Conservation (phyloP, 2,113 vertebrate species). For the Dipodomys merriami region DNA sequence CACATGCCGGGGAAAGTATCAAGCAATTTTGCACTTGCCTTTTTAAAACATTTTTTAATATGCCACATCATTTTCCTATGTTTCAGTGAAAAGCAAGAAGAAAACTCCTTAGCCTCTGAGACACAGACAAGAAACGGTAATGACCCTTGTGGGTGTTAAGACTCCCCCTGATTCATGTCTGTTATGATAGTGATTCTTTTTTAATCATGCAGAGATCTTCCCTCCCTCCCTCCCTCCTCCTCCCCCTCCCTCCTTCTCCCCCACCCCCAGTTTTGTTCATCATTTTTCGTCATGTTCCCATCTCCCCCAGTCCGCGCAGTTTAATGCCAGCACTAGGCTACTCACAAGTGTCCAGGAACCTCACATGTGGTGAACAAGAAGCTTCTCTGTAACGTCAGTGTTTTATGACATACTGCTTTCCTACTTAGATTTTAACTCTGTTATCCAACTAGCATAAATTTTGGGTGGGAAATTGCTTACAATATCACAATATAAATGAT, state of each 20-base stretch:
- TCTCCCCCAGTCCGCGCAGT: neutral
- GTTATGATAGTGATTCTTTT: too few relatives aligned
- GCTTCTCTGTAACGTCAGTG: neutral
- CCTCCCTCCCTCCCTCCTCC: neutral
- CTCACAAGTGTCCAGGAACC: neutral
- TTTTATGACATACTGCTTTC: neutral
- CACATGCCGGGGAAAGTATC: neutral
- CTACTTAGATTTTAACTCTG: neutral
- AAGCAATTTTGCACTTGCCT: neutral
- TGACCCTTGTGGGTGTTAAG: constrained; percentile 56
- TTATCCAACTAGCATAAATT: neutral
- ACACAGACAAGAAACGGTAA: constrained; percentile 87
- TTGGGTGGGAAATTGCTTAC: neutral
- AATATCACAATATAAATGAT: neutral
- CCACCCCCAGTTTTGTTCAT: neutral
- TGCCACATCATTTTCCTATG: constrained; percentile 54
- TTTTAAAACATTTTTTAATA: constrained; percentile 29
- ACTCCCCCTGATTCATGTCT: neutral
- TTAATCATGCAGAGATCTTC: too few relatives aligned
- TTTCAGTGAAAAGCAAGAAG: constrained; percentile 88
- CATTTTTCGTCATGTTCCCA: neutral
- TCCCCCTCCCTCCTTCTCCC: neutral
- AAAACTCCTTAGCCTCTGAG: constrained; percentile 82
- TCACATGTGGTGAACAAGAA: neutral
- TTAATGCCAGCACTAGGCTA: neutral